Conservation (phyloP, 2,797 vertebrate species). For the Sebastes paucispinis region DNA sequence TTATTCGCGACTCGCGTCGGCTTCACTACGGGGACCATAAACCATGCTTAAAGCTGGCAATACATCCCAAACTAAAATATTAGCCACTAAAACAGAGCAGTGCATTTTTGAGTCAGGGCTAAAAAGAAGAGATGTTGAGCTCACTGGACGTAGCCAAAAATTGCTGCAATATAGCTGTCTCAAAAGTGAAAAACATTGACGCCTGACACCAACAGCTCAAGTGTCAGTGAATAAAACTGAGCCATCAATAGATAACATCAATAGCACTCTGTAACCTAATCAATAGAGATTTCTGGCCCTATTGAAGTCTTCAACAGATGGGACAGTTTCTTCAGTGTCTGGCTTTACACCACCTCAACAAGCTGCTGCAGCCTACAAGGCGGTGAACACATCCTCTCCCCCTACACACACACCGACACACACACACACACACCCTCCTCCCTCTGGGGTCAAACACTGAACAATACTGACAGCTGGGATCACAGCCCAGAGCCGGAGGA, state of each 20-base stretch:
- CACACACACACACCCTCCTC: constrained; percentile 61
- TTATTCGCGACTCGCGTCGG: accelerated
- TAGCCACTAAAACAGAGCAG: background rate
- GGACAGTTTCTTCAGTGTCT: constrained; percentile 76
- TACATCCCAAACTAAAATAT: background rate
- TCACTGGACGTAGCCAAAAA: background rate
- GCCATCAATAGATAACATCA: constrained; percentile 45
- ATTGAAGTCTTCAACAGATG: constrained; percentile 67
- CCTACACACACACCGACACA: constrained; percentile 14
- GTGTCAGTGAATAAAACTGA: constrained; percentile 14
- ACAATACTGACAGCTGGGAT: constrained; percentile 97
- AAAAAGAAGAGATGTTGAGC: background rate
- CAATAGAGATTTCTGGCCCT: constrained; percentile 48
- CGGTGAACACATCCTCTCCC: constrained; percentile 61
- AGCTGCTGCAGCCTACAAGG: constrained; percentile 66
- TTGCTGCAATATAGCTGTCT: background rate
- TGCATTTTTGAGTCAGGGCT: background rate
- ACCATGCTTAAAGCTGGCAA: background rate
- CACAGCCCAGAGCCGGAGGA: constrained; percentile 83
- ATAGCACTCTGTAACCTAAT: constrained; percentile 72
- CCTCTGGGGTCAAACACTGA: constrained; percentile 86
- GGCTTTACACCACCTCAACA: constrained; percentile 78
- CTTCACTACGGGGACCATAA: no score
- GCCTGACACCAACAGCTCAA: constrained; percentile 10
- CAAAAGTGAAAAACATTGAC: constrained; percentile 2